These are phyloP conservation scores for Oxystoma pomonae DNA, from an alignment of 2,888 invertebrate genomes.

Conservation along the genomic window DNA sequence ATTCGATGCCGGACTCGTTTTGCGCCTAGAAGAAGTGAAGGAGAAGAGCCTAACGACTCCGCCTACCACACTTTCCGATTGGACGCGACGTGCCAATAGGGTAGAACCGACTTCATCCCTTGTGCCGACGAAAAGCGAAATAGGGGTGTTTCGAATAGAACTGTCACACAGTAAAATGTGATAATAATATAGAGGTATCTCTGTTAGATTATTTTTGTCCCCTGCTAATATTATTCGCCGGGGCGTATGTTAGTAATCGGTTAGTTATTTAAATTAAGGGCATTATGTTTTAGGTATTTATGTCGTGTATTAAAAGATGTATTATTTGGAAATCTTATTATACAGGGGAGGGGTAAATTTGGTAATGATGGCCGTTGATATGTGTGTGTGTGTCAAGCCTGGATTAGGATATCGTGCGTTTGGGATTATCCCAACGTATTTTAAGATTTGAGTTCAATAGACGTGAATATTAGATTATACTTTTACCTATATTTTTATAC, in stretches of 20 bases:
- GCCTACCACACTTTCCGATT: conserved; percentile 26
- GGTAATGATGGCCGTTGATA: conserved; percentile 11
- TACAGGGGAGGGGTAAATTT: conserved; percentile 11
- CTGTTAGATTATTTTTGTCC: conserved; percentile 6
- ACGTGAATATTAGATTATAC: too few species aligned
- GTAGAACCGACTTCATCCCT: conserved; percentile 25
- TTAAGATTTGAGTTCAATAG: not conserved
- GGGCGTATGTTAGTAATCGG: conserved; percentile 29
- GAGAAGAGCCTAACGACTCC: conserved; percentile 25
- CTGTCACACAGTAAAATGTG: conserved; percentile 44
- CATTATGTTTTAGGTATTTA: conserved; percentile 17
- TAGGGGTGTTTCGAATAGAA: conserved; percentile 31
- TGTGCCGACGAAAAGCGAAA: conserved; percentile 12
- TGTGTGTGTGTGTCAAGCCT: conserved; percentile 16
- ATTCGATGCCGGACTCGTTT: conserved; percentile 23
- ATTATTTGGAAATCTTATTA: conserved; percentile 25
- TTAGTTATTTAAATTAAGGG: conserved; percentile 30
- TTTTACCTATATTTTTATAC: too few species aligned
- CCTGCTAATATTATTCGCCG: conserved; percentile 18
- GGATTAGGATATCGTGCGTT: not conserved
- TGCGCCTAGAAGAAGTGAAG: conserved; percentile 25
- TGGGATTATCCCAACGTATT: not conserved
- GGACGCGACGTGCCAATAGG: conserved; percentile 29
- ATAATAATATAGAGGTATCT: conserved; percentile 35
- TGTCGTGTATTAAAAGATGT: conserved; percentile 21